These are phyloP conservation scores for Siderastrea radians DNA, from an alignment of 92 coral and sea anemone genomes.

Conservation along the genomic window DNA sequence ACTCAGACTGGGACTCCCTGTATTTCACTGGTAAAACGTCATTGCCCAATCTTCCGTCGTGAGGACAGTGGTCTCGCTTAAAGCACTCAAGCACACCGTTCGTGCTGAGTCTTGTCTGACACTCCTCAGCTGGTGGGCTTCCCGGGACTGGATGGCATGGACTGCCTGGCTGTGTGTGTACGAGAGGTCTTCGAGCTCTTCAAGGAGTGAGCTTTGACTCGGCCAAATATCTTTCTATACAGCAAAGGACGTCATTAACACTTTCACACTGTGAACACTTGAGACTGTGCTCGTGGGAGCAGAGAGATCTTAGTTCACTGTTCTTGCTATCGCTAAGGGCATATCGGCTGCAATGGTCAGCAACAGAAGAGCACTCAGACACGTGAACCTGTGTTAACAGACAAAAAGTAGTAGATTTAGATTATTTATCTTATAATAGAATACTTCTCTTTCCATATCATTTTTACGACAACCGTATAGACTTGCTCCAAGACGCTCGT, in stretches of 20 bases:
- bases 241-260: slow-evolving; percentile 32
- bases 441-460: too few species aligned
- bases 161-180: slow-evolving; percentile 31
- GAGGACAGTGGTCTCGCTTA: slow-evolving; percentile 14
- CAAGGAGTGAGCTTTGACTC: slow-evolving; percentile 27
- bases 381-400: slow-evolving; percentile 35
- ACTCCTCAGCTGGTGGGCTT: slow-evolving; percentile 50
- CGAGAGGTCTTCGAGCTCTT: slow-evolving; percentile 40
- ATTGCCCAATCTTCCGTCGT: slow-evolving; percentile 29
- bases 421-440: neutral
- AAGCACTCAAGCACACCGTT: slow-evolving; percentile 27
- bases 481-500: too few species aligned
- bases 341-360: slow-evolving; percentile 36
- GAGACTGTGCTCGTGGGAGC: slow-evolving; percentile 19
- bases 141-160: slow-evolving; percentile 51
- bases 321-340: slow-evolving; percentile 28
- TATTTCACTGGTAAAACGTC: slow-evolving; percentile 29
- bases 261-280: slow-evolving; percentile 42
- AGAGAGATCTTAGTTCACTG: slow-evolving; percentile 29
- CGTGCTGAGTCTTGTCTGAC: slow-evolving; percentile 33
- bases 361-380: slow-evolving; percentile 25
- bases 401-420: neutral
- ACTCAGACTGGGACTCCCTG: slow-evolving; percentile 23
- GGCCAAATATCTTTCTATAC: slow-evolving; percentile 5
- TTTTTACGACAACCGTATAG: too few species aligned